Evolutionary conservation across 2,888 invertebrate genomes (phyloP), one percentile per base, ranked within the genome.

Genomic region (Rhodophaea formosa): DNA sequence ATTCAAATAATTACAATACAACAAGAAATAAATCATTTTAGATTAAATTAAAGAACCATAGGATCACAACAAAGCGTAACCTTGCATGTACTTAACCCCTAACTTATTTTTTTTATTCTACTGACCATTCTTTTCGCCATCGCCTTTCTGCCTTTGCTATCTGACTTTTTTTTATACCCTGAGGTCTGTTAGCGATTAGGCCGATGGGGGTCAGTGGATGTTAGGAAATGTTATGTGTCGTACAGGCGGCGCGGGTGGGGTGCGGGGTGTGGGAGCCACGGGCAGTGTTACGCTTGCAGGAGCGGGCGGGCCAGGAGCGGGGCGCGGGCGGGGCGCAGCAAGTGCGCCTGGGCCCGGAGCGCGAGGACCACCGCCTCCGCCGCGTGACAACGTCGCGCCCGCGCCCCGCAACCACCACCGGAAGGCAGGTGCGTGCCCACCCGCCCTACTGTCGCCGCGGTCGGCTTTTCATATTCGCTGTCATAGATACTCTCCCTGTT

Each of bases 351-450:
- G 96, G 52, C 96, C 96, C 6, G 97, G 97, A n/a, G 96, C 96
- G 5, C 92, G 96, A 70, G 97, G 97, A 54, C 97, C 97, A n/a
- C 97, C 96, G 45, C 96, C 96, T 35, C 97, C 97, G 8, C 96
- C 97, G 0, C 91, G 96, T 61, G 96, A 96, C 72, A 93, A 92
- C 77, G 92, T 93, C 75, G 92, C 83, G 59, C 80, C 86, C 58
- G 81, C 79, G 59, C 85, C 84, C 62, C 82, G 90, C 61, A 87
- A 83, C 66, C 90, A 84, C 60, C 88, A 86, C 65, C 82, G 92
- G 68, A 92, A 90, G 71, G 78, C 91, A 91, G 92, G 92, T 92
- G 80, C 70, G 81, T 70, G 63, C 64, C 69, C 64, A 57, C 64
- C 63, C 45, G 51, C 54, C 54, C 42, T 79, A 75, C n/a, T 79